Conservation (phyloP, 2,888 invertebrate genomes). For the Erebia epiphron region DNA sequence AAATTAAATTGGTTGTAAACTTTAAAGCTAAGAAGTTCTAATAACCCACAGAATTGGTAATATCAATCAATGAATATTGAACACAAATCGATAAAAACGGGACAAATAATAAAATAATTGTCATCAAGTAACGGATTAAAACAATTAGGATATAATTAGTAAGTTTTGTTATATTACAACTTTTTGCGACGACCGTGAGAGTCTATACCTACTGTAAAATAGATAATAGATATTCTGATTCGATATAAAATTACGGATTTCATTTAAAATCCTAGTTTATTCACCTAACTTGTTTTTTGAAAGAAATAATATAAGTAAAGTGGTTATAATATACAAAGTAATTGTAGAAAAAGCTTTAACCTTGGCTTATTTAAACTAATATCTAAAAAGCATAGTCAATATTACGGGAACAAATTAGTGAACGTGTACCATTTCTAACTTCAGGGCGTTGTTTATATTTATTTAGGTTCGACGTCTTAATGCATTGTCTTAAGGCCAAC, state of each 20-base stretch:
- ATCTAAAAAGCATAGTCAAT: conserved; percentile 43
- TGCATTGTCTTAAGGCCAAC: conserved; percentile 39
- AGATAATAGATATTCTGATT: too few species aligned
- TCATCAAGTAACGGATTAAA: not conserved
- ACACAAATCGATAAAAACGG: not conserved
- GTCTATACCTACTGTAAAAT: too few species aligned
- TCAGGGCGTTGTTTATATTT: conserved; percentile 40
- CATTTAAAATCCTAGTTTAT: too few species aligned
- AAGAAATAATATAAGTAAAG: not conserved
- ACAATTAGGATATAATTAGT: not conserved
- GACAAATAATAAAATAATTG: not conserved
- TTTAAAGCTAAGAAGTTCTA: too few species aligned
- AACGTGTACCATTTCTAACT: conserved; percentile 37
- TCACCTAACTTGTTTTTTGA: not conserved
- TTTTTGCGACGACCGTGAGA: not conserved
- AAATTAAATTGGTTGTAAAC: too few species aligned
- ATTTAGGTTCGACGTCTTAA: conserved; percentile 41
- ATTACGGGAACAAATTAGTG: conserved; percentile 46
- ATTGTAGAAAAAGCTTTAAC: conserved; percentile 5
- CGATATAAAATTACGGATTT: too few species aligned
- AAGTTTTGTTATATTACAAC: not conserved
- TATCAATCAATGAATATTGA: too few species aligned
- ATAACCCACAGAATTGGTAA: too few species aligned
- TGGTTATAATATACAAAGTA: not conserved
- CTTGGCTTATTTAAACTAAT: conserved; percentile 13